These are phyloP conservation scores for Decapterus maruadsi DNA, from an alignment of 2,797 vertebrate genomes.

Conservation along the genomic window DNA sequence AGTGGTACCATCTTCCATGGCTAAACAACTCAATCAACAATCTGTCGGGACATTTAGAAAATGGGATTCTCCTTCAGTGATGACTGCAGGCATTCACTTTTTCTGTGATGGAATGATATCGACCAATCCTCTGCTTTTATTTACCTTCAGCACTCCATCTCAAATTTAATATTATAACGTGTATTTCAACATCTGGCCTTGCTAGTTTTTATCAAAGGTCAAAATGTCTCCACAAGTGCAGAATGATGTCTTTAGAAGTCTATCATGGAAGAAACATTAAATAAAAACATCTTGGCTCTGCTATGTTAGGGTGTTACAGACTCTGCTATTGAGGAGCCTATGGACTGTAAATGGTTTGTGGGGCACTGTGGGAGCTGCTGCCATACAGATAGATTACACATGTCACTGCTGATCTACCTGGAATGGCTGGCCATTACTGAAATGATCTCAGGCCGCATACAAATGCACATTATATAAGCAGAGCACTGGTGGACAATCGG, in stretches of 20 bases:
- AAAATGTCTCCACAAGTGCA: conserved; percentile 41
- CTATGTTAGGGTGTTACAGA: conserved; percentile 21
- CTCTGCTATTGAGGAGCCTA: conserved; percentile 32
- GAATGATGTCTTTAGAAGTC: conserved; percentile 39
- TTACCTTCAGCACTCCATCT: conserved; percentile 37
- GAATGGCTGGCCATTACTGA: conserved; percentile 69
- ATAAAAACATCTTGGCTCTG: conserved; percentile 49
- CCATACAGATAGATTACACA: conserved; percentile 73
- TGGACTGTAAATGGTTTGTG: conserved; percentile 64
- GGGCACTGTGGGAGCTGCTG: conserved; percentile 64
- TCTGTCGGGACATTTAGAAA: conserved; percentile 67
- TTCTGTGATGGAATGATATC: conserved; percentile 52
- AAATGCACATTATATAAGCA: conserved; percentile 72
- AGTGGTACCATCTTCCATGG: conserved; percentile 61
- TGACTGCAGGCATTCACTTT: conserved; percentile 66
- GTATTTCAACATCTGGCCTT: conserved; percentile 46
- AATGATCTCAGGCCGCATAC: conserved; percentile 75
- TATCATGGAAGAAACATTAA: conserved; percentile 49
- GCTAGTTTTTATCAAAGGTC: conserved; percentile 50
- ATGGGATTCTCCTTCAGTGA: conserved; percentile 61
- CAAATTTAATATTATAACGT: conserved; percentile 53
- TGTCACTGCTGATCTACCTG: conserved; percentile 74
- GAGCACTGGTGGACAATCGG: conserved; percentile 73
- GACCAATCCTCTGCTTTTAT: conserved; percentile 53
- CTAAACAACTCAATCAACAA: conserved; percentile 71